Base-by-base conservation (phyloP, 2,113 vertebrate species). In the Antechinus stuartii region DNA sequence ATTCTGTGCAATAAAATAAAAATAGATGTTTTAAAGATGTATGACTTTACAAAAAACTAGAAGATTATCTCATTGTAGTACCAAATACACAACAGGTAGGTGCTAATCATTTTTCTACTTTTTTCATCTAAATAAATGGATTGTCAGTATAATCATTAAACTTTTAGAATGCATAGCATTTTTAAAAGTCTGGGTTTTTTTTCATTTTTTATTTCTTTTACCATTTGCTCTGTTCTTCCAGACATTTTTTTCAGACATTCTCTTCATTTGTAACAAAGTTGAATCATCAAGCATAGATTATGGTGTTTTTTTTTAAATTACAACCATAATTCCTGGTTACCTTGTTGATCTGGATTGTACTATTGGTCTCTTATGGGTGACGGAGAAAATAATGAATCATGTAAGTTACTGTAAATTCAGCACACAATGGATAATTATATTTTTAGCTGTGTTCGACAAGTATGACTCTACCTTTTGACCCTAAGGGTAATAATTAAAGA, bases 401-500 rank as follows among this genome's bases (percentile, higher is more conserved):
- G 46, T 89, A 84, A 26, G 11, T 57, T 94, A 90, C 90, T 94
- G 90, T 89, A 91, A 68, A 92, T 12, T 57, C 93, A 2, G 57
- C 89, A 54, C 52, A 30, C 0, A 89, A 54, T 54, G 94, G 93
- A 95, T 92, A 96, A 90, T 92, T 11, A 46, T 23, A 76, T 93
- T 97, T 97, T 97, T 76, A 97, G 95, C 91, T 89, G 6, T 10
- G 8, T 0, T 0, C 42, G 54, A 91, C 54, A 52, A 49, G 46
- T 49, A 12, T 90, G 47, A n/a, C 35, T 84, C 90, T 92, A 0
- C 0, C 49, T 92, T 91, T 55, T 50, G 91, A 96, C 93, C 52
- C 91, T 91, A 84, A 90, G 84, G 53, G 92, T 96, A 84, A 49
- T 95, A 96, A 96, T 97, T 94, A 96, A 91, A 94, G 93, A 92